Conservation (phyloP, 2,888 invertebrate species). For the Trachelus troglodyta region DNA sequence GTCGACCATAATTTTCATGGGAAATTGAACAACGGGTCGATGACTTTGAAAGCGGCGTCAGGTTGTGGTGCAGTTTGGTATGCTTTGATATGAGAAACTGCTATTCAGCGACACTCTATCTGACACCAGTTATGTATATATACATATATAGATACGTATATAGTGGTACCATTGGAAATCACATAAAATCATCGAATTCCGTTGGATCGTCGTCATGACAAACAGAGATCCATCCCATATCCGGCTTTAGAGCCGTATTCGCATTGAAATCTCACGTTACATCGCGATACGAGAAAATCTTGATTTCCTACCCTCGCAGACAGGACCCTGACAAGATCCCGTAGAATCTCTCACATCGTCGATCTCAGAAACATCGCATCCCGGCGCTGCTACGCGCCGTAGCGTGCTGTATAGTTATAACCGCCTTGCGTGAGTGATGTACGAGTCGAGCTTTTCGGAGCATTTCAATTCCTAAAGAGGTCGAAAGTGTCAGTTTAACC, state of each 20-base stretch:
- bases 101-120: conserved; percentile 46
- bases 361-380: neutral
- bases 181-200: neutral
- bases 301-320: neutral
- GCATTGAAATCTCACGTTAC: neutral
- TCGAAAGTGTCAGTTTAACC: neutral
- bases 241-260: neutral
- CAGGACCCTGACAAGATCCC: neutral
- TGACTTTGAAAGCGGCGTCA: conserved; percentile 1
- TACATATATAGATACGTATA: neutral
- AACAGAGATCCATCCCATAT: neutral
- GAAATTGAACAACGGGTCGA: neutral
- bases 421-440: neutral
- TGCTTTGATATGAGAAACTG: conserved; percentile 54
- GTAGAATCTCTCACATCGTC: neutral
- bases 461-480: conserved; percentile 4
- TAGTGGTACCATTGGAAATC: neutral
- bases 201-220: neutral
- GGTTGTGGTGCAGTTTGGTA: neutral
- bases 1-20: neutral
- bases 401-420: neutral
- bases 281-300: neutral
- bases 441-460: neutral
- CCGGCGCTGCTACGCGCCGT: neutral
- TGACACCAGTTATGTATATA: conserved; percentile 39